Evolutionary conservation across 2,113 vertebrate genomes (phyloP).

Genomic region (Progne subis): DNA sequence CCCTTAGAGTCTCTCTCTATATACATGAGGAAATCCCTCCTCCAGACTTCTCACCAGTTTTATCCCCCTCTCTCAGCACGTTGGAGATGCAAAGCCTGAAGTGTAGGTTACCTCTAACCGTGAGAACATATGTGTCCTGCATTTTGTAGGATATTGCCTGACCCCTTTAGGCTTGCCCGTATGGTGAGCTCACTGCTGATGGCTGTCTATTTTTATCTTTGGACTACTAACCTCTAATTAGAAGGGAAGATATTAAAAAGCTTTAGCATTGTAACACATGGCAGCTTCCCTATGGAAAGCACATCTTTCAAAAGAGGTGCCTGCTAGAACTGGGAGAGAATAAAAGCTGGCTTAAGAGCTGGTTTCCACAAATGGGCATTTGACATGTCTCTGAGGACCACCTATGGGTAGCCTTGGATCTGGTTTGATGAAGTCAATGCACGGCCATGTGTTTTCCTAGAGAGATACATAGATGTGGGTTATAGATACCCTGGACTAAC

Average conservation of each 20-base stretch:
- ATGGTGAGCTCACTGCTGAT: background rate
- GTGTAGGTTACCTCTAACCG: background rate
- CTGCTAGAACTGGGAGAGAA: background rate
- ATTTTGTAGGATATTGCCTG: background rate
- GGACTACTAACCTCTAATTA: constrained; percentile 56
- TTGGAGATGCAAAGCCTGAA: background rate
- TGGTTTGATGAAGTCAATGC: background rate
- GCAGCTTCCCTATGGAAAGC: background rate
- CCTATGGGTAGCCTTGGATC: background rate
- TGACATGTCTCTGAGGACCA: background rate
- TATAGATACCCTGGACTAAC: background rate
- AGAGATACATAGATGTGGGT: background rate
- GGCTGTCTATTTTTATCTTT: constrained; percentile 35
- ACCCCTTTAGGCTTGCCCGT: background rate
- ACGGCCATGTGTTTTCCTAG: background rate
- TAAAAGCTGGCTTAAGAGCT: background rate
- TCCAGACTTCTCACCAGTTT: background rate
- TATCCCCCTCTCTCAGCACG: accelerated
- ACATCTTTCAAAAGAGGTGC: background rate
- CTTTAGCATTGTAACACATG: background rate
- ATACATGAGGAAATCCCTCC: background rate
- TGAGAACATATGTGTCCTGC: background rate
- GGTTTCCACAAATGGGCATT: background rate
- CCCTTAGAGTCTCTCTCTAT: background rate
- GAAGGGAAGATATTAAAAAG: constrained; percentile 34